Conservation (phyloP, 2,888 invertebrate genomes). For the Apodemia duryi region DNA sequence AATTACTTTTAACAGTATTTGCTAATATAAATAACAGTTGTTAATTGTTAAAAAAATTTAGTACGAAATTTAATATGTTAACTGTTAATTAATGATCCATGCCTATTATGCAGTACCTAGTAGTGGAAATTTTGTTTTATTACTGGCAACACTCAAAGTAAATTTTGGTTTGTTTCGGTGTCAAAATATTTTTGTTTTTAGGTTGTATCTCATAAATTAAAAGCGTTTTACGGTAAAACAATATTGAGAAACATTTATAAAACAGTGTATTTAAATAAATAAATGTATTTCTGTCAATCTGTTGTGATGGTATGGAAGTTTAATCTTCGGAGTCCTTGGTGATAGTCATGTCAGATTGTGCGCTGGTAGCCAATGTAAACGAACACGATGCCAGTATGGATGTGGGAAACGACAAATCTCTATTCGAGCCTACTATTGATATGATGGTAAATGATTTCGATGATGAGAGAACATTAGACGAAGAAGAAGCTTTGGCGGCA, state of each 20-base stretch:
- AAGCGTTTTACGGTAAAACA: constrained; percentile 33
- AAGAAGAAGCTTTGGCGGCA: constrained; percentile 96
- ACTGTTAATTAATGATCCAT: too few species aligned
- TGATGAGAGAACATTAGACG: constrained; percentile 97
- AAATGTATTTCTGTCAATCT: constrained; percentile 31
- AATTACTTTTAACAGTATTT: too few species aligned
- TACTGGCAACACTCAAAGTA: constrained; percentile 16
- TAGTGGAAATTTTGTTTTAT: constrained; percentile 5
- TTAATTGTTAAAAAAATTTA: too few species aligned
- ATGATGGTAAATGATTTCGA: constrained; percentile 99
- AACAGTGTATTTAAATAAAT: constrained; percentile 22
- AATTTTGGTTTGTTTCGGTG: constrained; percentile 44
- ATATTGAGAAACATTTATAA: constrained; percentile 24
- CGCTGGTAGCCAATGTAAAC: constrained; percentile 74
- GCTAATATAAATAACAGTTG: too few species aligned
- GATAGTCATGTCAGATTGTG: constrained; percentile 78
- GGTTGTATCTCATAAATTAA: constrained; percentile 41
- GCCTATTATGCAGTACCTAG: too few species aligned
- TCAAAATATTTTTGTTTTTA: constrained; percentile 77
- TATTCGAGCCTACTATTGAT: constrained; percentile 96
- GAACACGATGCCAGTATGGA: constrained; percentile 79
- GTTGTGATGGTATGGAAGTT: constrained; percentile 56
- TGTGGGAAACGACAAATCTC: constrained; percentile 76
- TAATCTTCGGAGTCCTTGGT: constrained; percentile 47
- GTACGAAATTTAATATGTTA: too few species aligned